phyloP scores from a whole-genome alignment of 2,113 vertebrate species.

The Mormoops blainvillei region DNA sequence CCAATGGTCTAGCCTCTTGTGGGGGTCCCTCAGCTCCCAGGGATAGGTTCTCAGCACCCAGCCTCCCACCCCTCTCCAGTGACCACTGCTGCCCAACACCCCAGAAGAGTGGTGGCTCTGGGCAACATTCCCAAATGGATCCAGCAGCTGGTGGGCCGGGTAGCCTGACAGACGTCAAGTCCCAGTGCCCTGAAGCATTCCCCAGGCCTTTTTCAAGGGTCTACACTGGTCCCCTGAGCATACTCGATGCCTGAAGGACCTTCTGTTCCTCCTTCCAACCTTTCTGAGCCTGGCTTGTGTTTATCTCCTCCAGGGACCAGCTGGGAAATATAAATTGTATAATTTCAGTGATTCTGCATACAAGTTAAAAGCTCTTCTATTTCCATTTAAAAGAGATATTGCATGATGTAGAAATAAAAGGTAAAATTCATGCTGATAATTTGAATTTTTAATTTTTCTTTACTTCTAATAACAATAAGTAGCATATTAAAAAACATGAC shows the following conservation, averaged over 20 bases:
- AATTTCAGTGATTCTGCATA: background rate
- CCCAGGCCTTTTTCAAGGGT: background rate
- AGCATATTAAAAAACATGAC: background rate
- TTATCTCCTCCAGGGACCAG: background rate
- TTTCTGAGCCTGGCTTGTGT: background rate
- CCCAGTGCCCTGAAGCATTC: too few relatives aligned
- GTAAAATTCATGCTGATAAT: constrained; percentile 19
- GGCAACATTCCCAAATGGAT: background rate
- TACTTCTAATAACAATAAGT: constrained; percentile 16
- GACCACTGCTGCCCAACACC: background rate
- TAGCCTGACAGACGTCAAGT: background rate
- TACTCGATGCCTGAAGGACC: background rate
- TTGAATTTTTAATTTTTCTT: constrained; percentile 37
- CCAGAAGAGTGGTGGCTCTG: background rate
- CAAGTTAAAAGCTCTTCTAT: background rate
- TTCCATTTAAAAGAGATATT: constrained; percentile 31
- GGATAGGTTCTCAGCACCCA: background rate
- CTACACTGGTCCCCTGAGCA: accelerated
- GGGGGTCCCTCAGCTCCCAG: too few relatives aligned
- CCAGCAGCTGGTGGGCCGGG: background rate
- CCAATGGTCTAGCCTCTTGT: background rate
- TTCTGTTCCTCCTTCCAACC: background rate
- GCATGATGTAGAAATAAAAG: background rate
- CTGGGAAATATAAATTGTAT: background rate
- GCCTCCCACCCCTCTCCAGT: accelerated